Evolutionary conservation across 2,888 invertebrate genomes (phyloP), one percentile per base, ranked within the genome.

Genomic region (Machimus atricapillus): DNA sequence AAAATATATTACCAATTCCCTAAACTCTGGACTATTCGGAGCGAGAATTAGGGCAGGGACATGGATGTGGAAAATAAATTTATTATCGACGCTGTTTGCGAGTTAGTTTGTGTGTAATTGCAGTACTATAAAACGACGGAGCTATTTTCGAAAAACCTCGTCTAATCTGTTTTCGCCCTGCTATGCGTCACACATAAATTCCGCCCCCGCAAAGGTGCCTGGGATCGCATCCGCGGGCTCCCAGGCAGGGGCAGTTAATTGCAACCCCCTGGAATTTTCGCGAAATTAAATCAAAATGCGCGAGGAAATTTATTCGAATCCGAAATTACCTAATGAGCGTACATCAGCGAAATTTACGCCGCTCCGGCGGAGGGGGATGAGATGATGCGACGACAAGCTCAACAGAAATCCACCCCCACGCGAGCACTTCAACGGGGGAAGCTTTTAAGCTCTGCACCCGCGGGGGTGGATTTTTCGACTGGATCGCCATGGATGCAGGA

Each of bases 241-340:
- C 9, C 23, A 4, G 9, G 23, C 27, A 4, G 5, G 7, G 52
- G 76, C 81, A 83, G 74, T 86, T 78, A 46, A 85, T 76, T 76
- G 85, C 34, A n/a, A 23, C 73, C 78, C 56, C 78, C 56, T 58
- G 19, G 77, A 82, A 87, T 79, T 40, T 81, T 85, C 86, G 78
- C 74, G 74, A 87, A 88, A 88, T 88, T 87, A 88, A 88, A 88
- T 88, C 88, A 88, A 88, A 88, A 85, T 83, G 86, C 81, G 77
- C 87, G 86, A 66, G 82, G 52, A 88, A 88, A 88, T 88, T 88
- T 88, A 88, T 88, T 87, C 83, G 87, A 88, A 87, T 88, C 66
- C 86, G 87, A 87, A 88, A 88, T 88, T 88, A 88, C 87, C 88
- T 87, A 88, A 88, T 88, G 87, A 88, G 86, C 88, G 86, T 88